Conservation (phyloP, 2,113 vertebrate species). For the Sprattus sprattus region DNA sequence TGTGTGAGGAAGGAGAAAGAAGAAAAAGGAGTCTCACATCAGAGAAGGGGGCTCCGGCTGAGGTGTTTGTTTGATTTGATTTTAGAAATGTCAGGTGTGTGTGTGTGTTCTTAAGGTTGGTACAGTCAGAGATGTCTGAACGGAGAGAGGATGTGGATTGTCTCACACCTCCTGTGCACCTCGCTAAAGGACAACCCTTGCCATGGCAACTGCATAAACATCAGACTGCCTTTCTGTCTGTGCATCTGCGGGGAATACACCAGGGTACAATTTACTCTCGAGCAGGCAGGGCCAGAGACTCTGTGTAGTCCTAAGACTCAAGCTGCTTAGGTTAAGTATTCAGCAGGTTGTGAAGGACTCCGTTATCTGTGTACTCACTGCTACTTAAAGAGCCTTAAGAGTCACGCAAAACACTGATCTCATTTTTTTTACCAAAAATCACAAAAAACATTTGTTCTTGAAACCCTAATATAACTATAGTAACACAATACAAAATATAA, state of each 20-base stretch:
- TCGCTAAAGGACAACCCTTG: constrained; percentile 58
- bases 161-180: constrained; percentile 59
- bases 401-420: too few species aligned
- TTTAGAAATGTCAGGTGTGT: not conserved
- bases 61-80: not conserved
- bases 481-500: not conserved
- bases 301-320: not conserved
- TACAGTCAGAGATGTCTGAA: constrained; percentile 36
- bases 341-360: not conserved
- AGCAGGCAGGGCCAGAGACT: not conserved
- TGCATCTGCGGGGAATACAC: constrained; percentile 46
- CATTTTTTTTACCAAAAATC: not conserved
- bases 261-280: constrained; percentile 36
- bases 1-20: not conserved
- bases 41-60: not conserved
- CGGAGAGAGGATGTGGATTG: constrained; percentile 53
- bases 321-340: not conserved
- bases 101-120: constrained; percentile 36
- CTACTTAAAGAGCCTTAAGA: not conserved
- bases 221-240: constrained; percentile 49
- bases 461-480: not conserved
- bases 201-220: constrained; percentile 72
- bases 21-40: not conserved
- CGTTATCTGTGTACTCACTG: not conserved
- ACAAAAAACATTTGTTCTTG: not conserved